Base-by-base conservation (phyloP, 2,888 invertebrate species). In the Yponomeuta cagnagella region DNA sequence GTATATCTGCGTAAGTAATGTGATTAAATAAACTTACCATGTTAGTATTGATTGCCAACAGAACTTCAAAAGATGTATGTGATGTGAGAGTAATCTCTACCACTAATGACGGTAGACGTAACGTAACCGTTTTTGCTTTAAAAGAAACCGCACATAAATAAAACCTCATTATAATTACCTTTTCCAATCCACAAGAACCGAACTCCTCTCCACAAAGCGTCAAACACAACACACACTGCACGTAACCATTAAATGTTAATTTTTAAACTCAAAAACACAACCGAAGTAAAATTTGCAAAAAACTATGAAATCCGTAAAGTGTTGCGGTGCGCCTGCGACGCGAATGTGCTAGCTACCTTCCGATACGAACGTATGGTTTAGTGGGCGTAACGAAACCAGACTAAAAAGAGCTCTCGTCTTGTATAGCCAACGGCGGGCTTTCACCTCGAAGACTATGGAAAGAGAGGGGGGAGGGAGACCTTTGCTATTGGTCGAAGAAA, bases 311-410 rank as follows among this genome's bases (percentile, higher is more conserved):
- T 75, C 77, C 78, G 78, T 77, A 79, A 77, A 77, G 79, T 77
- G 43, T 4, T 76, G 83, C 80, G 43, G 12, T 76, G 83, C 80
- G 84, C 82, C 80, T 85, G 82, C 87, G 84, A 76, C 81, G 81
- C 78, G 79, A 80, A 82, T 82, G 84, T 82, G 79, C 76, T 74
- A 73, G 71, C 71, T 69, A 78, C 76, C 69, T 75, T 78, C 77
- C 78, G 77, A 80, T 79, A 80, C 79, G 78, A 58, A 58, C 82
- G 82, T 81, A 58, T 78, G 84, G 80, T 87, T 87, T 84, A 86
- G 85, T 48, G 68, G 43, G 68, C 23, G 43, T 15, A 68, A 68
- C 68, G 23, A 48, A 43, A 68, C 65, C 65, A 65, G 33, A n/a
- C 33, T 12, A 23, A 31, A 33, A 12, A 23, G 65, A 65, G 23